Conservation (phyloP, 1,140 invertebrate species). For the Orius insidiosus region DNA sequence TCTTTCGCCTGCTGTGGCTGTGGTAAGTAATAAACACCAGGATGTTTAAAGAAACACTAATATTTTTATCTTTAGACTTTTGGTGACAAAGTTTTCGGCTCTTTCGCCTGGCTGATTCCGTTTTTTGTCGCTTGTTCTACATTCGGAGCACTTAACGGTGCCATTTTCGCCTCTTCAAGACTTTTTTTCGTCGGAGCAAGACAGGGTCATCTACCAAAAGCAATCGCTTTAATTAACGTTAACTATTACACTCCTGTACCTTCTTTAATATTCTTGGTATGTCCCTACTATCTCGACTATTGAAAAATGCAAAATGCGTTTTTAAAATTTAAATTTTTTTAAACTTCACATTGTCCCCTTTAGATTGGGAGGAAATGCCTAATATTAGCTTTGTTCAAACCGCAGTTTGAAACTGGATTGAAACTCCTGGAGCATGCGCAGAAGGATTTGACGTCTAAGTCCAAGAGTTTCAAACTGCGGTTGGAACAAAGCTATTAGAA, state of each 20-base stretch:
- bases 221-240: constrained; percentile 74
- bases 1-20: constrained; percentile 75
- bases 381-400: no score
- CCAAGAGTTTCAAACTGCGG: no score
- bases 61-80: constrained; percentile 42
- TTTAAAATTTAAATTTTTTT: no score
- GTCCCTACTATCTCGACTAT: no score
- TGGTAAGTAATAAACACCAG: constrained; percentile 35
- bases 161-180: constrained; percentile 71
- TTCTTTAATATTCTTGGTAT: constrained; percentile 79
- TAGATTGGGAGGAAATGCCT: neutral
- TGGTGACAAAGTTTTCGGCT: constrained; percentile 60
- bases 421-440: no score
- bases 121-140: constrained; percentile 74
- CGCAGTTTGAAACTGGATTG: no score
- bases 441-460: no score
- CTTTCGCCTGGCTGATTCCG: constrained; percentile 71
- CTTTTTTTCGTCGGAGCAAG: constrained; percentile 84
- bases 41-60: no score
- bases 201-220: constrained; percentile 73
- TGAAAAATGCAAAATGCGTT: no score
- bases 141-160: constrained; percentile 73
- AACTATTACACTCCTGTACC: constrained; percentile 75
- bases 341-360: neutral
- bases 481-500: no score